Evolutionary conservation across 2,113 vertebrate species (phyloP).

Genomic region (Oncorhynchus nerka): DNA sequence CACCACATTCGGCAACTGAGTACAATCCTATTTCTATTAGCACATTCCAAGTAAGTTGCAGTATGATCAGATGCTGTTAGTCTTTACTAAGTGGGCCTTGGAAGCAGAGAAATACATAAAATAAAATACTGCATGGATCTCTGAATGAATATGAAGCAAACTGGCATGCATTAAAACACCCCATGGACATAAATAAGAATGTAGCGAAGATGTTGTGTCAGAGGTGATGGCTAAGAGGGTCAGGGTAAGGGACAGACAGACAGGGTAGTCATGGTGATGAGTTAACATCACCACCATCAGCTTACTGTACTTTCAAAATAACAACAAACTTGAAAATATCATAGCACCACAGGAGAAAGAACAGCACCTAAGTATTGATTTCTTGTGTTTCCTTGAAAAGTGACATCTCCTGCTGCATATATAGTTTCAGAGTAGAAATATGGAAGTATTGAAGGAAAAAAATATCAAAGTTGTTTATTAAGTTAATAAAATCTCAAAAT

Average conservation of each 20-base stretch:
- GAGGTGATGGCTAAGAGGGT: slow-evolving; percentile 35
- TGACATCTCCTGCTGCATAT: slow-evolving; percentile 67
- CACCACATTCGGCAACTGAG: slow-evolving; percentile 67
- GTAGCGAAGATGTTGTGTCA: slow-evolving; percentile 43
- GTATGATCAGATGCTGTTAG: slow-evolving; percentile 15
- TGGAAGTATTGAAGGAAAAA: slow-evolving; percentile 31
- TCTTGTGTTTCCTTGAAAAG: slow-evolving; percentile 64
- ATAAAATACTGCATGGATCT: slow-evolving; percentile 44
- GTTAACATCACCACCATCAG: slow-evolving; percentile 54
- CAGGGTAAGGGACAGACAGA: slow-evolving; percentile 18
- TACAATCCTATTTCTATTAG: slow-evolving; percentile 30
- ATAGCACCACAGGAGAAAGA: slow-evolving; percentile 89
- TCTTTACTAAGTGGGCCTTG: slow-evolving; percentile 24
- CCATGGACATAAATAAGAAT: slow-evolving; percentile 34
- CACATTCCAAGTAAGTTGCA: slow-evolving; percentile 26
- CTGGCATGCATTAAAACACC: slow-evolving; percentile 54
- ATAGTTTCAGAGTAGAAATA: slow-evolving; percentile 56
- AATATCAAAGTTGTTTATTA: slow-evolving; percentile 54
- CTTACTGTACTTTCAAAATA: slow-evolving; percentile 63
- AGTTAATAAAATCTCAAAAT: slow-evolving; percentile 46
- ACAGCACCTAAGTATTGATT: slow-evolving; percentile 80
- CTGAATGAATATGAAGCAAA: slow-evolving; percentile 39
- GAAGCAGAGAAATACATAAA: slow-evolving; percentile 39
- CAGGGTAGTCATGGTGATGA: slow-evolving; percentile 35
- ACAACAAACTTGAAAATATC: slow-evolving; percentile 66